phyloP scores from a whole-genome alignment of 2,113 vertebrate species.

The Takifugu bimaculatus region DNA sequence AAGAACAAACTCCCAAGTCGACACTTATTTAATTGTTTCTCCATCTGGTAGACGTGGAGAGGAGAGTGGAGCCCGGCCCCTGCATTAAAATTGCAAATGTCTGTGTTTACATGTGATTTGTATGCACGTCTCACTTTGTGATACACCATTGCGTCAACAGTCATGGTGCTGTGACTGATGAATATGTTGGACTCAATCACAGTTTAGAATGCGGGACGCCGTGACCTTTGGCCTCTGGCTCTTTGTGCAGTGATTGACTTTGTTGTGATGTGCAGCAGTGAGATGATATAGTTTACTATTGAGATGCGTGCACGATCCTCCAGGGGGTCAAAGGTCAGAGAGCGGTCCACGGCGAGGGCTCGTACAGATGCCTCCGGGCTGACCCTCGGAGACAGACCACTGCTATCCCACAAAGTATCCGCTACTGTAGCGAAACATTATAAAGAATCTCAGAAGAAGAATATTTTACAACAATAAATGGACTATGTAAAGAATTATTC shows the following conservation, averaged over 20 bases:
- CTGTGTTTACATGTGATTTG: constrained; percentile 42
- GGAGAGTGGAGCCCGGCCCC: constrained; percentile 28
- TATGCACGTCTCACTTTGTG: constrained; percentile 27
- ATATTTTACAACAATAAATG: no score
- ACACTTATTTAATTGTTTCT: constrained; percentile 44
- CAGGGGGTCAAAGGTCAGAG: constrained; percentile 22
- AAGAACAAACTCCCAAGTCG: constrained; percentile 55
- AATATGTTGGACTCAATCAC: constrained; percentile 60
- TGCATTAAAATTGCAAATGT: constrained; percentile 62
- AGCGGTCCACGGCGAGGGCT: constrained; percentile 39
- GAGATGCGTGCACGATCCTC: constrained; percentile 29
- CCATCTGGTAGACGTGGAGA: constrained; percentile 22
- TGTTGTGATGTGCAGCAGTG: constrained; percentile 14
- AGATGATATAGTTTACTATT: constrained; percentile 14
- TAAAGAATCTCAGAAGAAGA: no score
- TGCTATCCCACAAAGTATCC: background rate
- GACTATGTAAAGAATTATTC: no score
- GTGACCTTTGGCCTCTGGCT: constrained; percentile 50
- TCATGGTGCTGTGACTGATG: constrained; percentile 44
- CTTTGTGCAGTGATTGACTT: constrained; percentile 46
- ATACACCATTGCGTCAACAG: constrained; percentile 53
- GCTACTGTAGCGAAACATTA: no score
- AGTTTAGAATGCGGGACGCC: constrained; percentile 50
- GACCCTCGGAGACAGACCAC: constrained; percentile 1
- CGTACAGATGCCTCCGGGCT: constrained; percentile 3